phyloP scores from a whole-genome alignment of 2,113 vertebrate species.

The Nothoprocta pentlandii region DNA sequence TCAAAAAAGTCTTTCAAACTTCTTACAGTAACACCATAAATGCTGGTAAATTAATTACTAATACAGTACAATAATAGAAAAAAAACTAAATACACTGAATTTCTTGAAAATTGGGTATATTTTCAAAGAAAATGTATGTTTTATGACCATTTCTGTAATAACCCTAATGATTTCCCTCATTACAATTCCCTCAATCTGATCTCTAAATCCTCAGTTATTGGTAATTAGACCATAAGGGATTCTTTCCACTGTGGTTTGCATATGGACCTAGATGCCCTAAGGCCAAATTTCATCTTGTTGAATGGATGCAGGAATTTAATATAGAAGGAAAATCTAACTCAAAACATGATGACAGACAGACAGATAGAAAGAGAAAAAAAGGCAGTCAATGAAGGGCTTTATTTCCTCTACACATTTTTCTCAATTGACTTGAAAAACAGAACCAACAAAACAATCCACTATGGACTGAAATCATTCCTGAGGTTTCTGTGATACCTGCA shows the following conservation, averaged over 20 bases:
- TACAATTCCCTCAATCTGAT: neutral
- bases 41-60: neutral
- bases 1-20: neutral
- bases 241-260: neutral
- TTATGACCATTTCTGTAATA: neutral
- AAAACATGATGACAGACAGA: neutral
- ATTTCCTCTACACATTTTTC: neutral
- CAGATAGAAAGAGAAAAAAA: neutral
- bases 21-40: neutral
- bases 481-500: neutral
- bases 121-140: neutral
- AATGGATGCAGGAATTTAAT: neutral
- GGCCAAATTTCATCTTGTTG: neutral
- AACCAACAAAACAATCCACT: accelerated
- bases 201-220: neutral
- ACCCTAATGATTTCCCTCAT: neutral
- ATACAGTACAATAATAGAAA: neutral
- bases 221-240: slow-evolving; percentile 63
- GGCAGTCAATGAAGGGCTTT: neutral
- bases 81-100: neutral
- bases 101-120: neutral
- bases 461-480: neutral
- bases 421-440: neutral
- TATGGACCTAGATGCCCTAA: slow-evolving; percentile 2
- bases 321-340: neutral